Percentiles rank a stretch among this genome's conserved stretches.
phyloP scores from a whole-genome alignment of 2,888 invertebrate species.

The Seladonia tumulorum region DNA sequence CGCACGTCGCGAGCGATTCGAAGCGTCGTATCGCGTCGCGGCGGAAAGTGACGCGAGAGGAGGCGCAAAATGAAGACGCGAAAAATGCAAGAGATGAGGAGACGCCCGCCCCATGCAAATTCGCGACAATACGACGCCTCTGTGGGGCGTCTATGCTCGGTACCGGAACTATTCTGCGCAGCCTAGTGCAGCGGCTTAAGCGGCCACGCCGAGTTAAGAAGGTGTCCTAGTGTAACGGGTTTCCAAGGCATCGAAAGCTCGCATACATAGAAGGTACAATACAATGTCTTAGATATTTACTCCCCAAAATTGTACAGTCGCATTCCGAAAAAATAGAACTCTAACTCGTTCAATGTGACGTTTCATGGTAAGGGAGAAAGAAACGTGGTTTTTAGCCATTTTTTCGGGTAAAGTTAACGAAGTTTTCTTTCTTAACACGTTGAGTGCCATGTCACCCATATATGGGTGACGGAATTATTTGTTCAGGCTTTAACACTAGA shows the following conservation, averaged over 20 bases:
- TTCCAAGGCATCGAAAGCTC: neutral
- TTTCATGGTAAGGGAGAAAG: too few species aligned
- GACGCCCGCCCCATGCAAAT: neutral
- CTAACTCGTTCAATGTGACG: too few species aligned
- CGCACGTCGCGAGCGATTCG: conserved; percentile 6
- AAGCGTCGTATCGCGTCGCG: neutral
- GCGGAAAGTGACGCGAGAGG: neutral
- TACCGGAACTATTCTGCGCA: conserved; percentile 1
- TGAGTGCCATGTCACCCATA: too few species aligned
- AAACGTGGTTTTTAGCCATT: too few species aligned
- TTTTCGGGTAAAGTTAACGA: too few species aligned
- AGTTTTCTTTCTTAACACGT: too few species aligned
- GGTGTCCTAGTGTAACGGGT: neutral
- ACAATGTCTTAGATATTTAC: too few species aligned
- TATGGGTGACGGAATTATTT: too few species aligned
- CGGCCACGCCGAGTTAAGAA: neutral
- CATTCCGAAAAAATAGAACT: too few species aligned
- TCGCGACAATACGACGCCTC: neutral
- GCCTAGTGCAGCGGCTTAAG: neutral
- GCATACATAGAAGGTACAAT: too few species aligned
- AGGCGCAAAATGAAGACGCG: neutral
- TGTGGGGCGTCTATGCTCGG: neutral
- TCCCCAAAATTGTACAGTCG: too few species aligned
- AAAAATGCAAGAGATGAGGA: conserved; percentile 30
- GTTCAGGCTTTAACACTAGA: too few species aligned